Evolutionary conservation across 2,113 vertebrate genomes (phyloP).

Genomic region (Zonotrichia leucophrys): DNA sequence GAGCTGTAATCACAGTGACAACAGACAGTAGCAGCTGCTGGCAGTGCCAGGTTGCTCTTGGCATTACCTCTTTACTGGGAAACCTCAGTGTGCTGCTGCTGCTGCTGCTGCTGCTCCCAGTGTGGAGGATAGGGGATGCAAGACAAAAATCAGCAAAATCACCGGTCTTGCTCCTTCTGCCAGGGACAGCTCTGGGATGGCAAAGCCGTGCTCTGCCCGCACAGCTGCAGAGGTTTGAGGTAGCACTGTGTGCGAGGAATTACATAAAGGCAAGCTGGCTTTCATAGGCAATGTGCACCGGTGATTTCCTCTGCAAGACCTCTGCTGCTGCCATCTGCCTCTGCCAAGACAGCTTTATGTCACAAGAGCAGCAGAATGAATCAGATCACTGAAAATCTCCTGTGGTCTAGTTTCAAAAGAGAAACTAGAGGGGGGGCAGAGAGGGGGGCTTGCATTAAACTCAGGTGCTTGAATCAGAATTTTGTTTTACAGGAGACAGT

Average conservation of each 20-base stretch:
- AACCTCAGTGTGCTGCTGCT: neutral
- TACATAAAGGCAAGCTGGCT: neutral
- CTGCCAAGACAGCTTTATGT: neutral
- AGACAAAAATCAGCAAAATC: neutral
- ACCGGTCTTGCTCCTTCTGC: neutral
- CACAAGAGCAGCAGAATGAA: neutral
- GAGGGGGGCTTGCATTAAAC: neutral
- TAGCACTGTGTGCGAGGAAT: neutral
- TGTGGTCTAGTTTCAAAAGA: neutral
- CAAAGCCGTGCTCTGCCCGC: neutral
- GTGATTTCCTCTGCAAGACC: neutral
- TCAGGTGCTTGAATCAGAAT: neutral
- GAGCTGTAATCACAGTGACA: fast-evolving
- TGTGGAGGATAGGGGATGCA: neutral
- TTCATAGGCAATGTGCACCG: neutral
- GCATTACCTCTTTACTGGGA: neutral
- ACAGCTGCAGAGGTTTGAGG: neutral
- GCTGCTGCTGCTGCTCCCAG: neutral
- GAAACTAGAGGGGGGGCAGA: too few species aligned
- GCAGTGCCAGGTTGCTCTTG: neutral
- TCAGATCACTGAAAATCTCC: neutral
- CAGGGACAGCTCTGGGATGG: neutral
- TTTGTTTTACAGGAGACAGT: neutral
- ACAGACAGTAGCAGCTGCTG: neutral
- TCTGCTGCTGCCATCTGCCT: neutral